Conservation (phyloP, 1,140 invertebrate genomes). For the Colletes latitarsis region DNA sequence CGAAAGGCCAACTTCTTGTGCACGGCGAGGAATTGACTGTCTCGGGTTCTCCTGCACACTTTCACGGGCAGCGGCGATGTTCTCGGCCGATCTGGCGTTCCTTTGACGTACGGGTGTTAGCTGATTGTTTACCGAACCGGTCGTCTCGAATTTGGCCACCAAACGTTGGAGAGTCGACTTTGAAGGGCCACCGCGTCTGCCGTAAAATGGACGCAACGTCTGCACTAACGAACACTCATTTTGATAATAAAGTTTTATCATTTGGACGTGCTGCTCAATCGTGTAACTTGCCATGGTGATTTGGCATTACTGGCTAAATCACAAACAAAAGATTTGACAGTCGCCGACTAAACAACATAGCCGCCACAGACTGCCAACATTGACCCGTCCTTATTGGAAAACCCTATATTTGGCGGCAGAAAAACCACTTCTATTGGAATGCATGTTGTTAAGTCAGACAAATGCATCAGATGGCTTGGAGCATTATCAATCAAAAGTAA, state of each 20-base stretch:
- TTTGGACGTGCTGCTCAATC: constrained; percentile 27
- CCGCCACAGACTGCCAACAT: constrained; percentile 19
- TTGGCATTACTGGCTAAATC: constrained; percentile 7
- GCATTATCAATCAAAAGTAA: constrained; percentile 70
- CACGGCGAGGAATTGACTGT: constrained; percentile 31
- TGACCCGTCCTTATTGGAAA: constrained; percentile 13
- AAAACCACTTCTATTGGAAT: constrained; percentile 65
- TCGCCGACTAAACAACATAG: constrained; percentile 12
- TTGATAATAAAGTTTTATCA: constrained; percentile 29
- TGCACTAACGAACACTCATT: constrained; percentile 17
- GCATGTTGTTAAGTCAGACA: constrained; percentile 44
- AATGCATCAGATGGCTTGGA: constrained; percentile 50
- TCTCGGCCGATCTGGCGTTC: neutral
- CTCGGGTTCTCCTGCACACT: constrained; percentile 5
- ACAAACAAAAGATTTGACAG: constrained; percentile 13
- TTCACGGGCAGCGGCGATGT: constrained; percentile 10
- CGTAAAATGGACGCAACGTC: constrained; percentile 5
- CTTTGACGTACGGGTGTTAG: constrained; percentile 1
- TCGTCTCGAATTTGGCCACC: constrained; percentile 11
- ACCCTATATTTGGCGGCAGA: constrained; percentile 68
- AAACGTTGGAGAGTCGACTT: too few relatives aligned
- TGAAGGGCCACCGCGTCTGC: too few relatives aligned
- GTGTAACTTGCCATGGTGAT: constrained; percentile 28
- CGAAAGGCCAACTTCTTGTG: constrained; percentile 25
- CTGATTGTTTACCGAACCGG: constrained; percentile 7